Base-by-base conservation (phyloP, 2,888 invertebrate species). In the Diplolepis rosae region DNA sequence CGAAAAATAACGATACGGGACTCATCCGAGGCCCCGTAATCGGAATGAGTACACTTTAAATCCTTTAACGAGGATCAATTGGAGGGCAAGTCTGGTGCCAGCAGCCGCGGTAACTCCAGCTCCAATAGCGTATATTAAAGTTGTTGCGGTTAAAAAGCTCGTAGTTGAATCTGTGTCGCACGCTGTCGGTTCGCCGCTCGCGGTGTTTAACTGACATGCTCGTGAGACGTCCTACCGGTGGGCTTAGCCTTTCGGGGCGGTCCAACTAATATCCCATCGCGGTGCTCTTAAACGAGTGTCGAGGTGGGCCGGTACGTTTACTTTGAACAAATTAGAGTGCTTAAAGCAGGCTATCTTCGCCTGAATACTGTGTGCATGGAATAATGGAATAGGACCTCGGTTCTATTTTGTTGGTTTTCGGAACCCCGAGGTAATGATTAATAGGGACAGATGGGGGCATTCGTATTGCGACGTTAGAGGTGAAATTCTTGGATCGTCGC, bases 81-180 rank as follows among this genome's bases (percentile, higher is more conserved):
- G 90, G 91, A 92, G 91, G 92, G 92, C 91, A 92, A 92, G 91
- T 92, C 92, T 91, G 91, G 91, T 92, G 92, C 92, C 92, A 93
- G 92, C 92, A 92, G 92, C 92, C 91, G 92, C 92, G 92, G 92
- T 92, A 92, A 93, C 91, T 92, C 92, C 92, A 92, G 92, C 92
- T 92, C 91, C 82, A 82, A 83, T 82, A 84, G 92, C 91, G 91
- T 82, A 84, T 93, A 92, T 92, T 92, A 92, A 92, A 91, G 91
- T 92, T 93, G 92, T 91, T 93, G 92, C 92, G 91, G 91, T 92
- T 92, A 91, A 92, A 91, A 91, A 91, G 90, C 90, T 90, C 90
- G 90, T 91, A 90, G 90, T 90, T 90, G 89, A 90, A 91, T 90
- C 87, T 89, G 87, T 87, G 89, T 88, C 87, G 86, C 87, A 87